These are phyloP conservation scores for Chlamydotis undulata DNA, from an alignment of 2,113 vertebrate genomes.

Conservation along the genomic window DNA sequence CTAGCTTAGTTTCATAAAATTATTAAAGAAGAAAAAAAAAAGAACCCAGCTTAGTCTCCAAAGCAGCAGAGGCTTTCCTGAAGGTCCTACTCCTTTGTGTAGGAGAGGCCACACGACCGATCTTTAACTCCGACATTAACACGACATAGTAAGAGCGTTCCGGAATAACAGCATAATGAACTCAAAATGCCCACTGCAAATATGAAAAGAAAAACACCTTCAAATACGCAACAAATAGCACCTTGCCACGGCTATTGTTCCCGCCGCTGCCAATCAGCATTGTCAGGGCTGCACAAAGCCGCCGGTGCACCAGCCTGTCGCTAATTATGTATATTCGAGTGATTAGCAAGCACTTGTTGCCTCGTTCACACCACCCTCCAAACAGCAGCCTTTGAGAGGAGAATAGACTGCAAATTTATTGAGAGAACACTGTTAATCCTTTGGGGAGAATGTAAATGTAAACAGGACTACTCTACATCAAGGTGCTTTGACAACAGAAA, in stretches of 20 bases:
- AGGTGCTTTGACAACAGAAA: conserved; percentile 89
- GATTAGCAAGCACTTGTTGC: conserved; percentile 85
- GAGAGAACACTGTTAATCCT: conserved; percentile 85
- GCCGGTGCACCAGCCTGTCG: conserved; percentile 79
- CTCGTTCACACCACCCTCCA: conserved; percentile 80
- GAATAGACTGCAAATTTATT: conserved; percentile 84
- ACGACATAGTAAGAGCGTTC: conserved; percentile 29
- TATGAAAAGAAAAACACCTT: conserved; percentile 57
- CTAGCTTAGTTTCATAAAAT: not conserved
- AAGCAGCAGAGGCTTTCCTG: not conserved
- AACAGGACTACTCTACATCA: conserved; percentile 85
- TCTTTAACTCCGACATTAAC: conserved; percentile 31
- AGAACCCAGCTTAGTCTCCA: not conserved
- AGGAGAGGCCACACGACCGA: not conserved
- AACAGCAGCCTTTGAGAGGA: conserved; percentile 83
- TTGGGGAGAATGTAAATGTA: conserved; percentile 82
- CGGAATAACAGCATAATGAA: conserved; percentile 26
- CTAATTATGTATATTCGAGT: conserved; percentile 83
- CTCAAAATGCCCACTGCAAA: conserved; percentile 57
- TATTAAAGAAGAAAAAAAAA: not conserved
- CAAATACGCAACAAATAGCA: conserved; percentile 64
- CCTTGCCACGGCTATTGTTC: conserved; percentile 64
- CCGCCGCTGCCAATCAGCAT: conserved; percentile 68
- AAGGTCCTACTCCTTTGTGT: not conserved
- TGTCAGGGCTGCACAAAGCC: conserved; percentile 74